These are phyloP conservation scores for Barnardius zonarius DNA, from an alignment of 2,113 vertebrate genomes.

Conservation along the genomic window DNA sequence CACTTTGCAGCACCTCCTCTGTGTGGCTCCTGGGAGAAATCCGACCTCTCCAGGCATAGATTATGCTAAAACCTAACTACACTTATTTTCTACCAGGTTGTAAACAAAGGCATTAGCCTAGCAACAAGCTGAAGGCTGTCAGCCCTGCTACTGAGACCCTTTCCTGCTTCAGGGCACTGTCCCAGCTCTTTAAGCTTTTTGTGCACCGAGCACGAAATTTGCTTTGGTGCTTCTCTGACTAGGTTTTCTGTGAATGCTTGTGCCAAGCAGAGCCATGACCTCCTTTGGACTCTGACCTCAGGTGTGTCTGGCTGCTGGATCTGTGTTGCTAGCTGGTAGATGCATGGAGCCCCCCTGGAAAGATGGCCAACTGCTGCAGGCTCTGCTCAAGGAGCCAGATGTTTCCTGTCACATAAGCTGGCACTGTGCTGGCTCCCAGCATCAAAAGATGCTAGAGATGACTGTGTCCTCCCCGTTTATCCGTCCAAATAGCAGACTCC, in stretches of 20 bases:
- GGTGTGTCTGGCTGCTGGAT: background rate
- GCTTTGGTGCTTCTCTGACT: background rate
- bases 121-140: background rate
- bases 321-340: background rate
- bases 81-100: background rate
- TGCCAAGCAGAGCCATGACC: background rate
- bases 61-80: background rate
- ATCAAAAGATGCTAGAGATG: background rate
- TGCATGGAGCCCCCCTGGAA: background rate
- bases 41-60: background rate
- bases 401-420: background rate
- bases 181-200: background rate
- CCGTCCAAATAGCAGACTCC: background rate
- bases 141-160: background rate
- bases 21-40: rapidly evolving
- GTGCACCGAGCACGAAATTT: background rate
- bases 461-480: background rate
- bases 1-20: background rate
- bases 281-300: background rate
- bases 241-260: background rate
- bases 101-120: background rate
- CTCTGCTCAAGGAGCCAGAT: background rate
- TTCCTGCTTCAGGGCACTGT: background rate
- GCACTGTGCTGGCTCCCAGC: background rate
- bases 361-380: background rate